Conservation (phyloP, 2,797 vertebrate species). For the Silurus aristotelis region DNA sequence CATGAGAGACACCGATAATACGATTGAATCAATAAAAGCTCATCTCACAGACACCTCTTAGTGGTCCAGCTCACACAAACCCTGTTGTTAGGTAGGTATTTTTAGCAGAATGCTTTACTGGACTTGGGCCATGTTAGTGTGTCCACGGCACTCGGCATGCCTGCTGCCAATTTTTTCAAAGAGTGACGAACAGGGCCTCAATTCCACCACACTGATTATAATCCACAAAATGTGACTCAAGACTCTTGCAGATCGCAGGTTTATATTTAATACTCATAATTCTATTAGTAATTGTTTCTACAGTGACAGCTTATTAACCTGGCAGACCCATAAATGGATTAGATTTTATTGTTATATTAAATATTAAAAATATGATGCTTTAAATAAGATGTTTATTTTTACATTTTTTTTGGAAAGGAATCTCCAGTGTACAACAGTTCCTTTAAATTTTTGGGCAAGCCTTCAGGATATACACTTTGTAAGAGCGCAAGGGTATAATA, state of each 20-base stretch:
- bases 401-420: not conserved
- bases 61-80: constrained; percentile 58
- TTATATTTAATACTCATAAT: not conserved
- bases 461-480: not conserved
- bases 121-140: constrained; percentile 7
- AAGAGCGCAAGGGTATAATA: not conserved
- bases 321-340: not conserved
- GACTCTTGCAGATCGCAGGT: not conserved
- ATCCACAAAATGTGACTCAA: not conserved
- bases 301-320: not conserved
- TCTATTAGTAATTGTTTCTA: not conserved
- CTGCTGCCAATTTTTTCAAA: not conserved
- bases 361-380: not conserved
- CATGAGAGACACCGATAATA: constrained; percentile 61
- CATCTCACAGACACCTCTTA: constrained; percentile 53
- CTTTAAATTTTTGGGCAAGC: not conserved
- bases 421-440: not conserved
- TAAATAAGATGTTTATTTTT: not conserved
- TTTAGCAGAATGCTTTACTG: constrained; percentile 27
- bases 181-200: not conserved
- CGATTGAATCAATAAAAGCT: constrained; percentile 66
- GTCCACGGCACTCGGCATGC: not conserved
- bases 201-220: not conserved
- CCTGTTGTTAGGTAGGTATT: constrained; percentile 9
- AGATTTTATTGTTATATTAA: not conserved